Base-by-base conservation (phyloP, 2,113 vertebrate species). In the Hiodon alosoides region DNA sequence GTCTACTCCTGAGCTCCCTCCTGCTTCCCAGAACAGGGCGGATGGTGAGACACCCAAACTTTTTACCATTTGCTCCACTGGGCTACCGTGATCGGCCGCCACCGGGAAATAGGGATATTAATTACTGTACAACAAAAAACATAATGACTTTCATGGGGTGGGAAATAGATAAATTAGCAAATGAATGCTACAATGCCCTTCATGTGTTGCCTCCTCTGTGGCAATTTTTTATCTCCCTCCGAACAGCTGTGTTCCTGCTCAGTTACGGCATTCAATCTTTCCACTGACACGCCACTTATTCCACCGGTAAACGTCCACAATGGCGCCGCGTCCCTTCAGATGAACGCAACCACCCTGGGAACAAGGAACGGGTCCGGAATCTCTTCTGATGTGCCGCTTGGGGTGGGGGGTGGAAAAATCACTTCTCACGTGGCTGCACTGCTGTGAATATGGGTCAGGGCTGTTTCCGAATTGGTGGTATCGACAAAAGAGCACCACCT, bases 221-320 rank as follows among this genome's bases (percentile, higher is more conserved):
- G 77, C 70, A 76, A 80, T 82, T 75, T 82, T 76, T 84, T 84
- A 84, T 84, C 79, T 84, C 76, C 77, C 73, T 73, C 69, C 71
- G 66, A 81, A 77, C 83, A 84, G 79, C 74, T 84, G 83, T 80
- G 76, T 80, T 74, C 79, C 74, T 80, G 78, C 74, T 79, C 77
- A 72, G 72, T 62, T 9, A 50, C 72, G 65, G 77, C 51, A 16
- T 70, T 60, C 55, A 48, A 59, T 80, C 74, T 75, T 48, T 31
- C n/a, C 51, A 47, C 31, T 8, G 61, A 70, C 61, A 62, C 8
- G 47, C 50, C 57, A 50, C 3, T 71, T 71, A 14, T 48, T 52
- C 72, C 17, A 50, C 67, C n/a, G 31, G 47, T 69, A 69, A 60
- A 52, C 60, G 61, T 69, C 66, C 57, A 5, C 16, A 7, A 10